Conservation (phyloP, 2,113 vertebrate species). For the Quiscalus mexicanus region DNA sequence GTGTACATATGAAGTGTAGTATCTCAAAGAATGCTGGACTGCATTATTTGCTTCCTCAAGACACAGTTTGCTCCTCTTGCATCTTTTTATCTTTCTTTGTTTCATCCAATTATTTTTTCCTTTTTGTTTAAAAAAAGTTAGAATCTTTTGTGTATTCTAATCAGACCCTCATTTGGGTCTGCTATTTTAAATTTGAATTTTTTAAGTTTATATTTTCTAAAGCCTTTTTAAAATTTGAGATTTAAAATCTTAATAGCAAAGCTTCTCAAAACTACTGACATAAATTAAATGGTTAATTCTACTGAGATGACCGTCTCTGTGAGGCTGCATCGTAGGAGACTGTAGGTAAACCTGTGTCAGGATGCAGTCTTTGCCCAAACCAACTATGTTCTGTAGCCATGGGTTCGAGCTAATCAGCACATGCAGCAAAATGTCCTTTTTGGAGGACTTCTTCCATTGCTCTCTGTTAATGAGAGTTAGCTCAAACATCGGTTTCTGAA, state of each 20-base stretch:
- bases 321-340: neutral
- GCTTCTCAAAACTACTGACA: neutral
- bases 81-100: neutral
- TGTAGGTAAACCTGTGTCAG: neutral
- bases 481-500: neutral
- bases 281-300: neutral
- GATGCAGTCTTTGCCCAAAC: neutral
- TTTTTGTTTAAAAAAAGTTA: neutral
- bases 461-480: neutral
- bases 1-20: neutral
- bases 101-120: rapidly evolving
- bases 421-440: neutral
- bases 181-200: neutral
- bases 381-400: neutral
- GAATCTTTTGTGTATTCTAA: neutral
- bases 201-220: neutral
- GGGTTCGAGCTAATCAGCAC: neutral
- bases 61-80: neutral
- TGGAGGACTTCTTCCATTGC: neutral
- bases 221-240: neutral
- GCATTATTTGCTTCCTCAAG: neutral
- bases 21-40: neutral
- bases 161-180: neutral
- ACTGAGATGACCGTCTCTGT: neutral
- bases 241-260: neutral